Base-by-base conservation (phyloP, 2,113 vertebrate genomes). In the Pao palembangensis region DNA sequence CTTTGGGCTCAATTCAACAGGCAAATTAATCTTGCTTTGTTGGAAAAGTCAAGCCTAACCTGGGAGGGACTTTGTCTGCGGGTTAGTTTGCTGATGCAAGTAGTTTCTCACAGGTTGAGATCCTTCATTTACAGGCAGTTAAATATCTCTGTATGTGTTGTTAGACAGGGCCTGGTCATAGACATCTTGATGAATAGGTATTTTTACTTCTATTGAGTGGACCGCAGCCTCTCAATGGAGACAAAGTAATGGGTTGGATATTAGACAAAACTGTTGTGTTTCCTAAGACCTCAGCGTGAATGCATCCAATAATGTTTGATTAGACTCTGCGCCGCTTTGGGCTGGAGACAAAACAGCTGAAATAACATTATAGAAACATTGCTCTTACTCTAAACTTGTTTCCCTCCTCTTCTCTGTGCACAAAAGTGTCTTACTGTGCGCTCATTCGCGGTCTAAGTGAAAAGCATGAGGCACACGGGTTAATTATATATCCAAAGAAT, bases 11-110 rank as follows among this genome's bases (percentile, higher is more conserved):
- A 73, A 87, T 87, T 88, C 85, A 88, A 87, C 85, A 89, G 84
- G 85, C 88, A 90, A 88, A 92, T 92, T 89, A 90, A 92, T 92
- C 87, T 90, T 89, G 84, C 80, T 90, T 90, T 91, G 90, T 91
- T 80, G 82, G 76, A 81, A 83, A 80, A 87, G 79, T 87, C 78
- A 79, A 78, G 87, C 86, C 74, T 80, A 77, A 81, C 84, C 80
- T 78, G 68, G 75, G 73, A 67, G 73, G 60, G 63, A 71, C 78
- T 85, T 85, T 31, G 46, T 82, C 81, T 77, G 80, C 71, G 67
- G 61, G 65, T 70, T 77, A 65, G 75, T 84, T 61, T 89, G 90
- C 88, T 91, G 89, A 90, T 85, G 82, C 83, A 82, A 81, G 82
- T 70, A 65, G 75, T 84, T 88, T 87, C 72, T 88, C 80, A 75